A percentile compares a stretch with the other conserved stretches of the same genome.
Conservation (phyloP, 2,888 invertebrate genomes). For the Pardosa pseudoannulata region DNA sequence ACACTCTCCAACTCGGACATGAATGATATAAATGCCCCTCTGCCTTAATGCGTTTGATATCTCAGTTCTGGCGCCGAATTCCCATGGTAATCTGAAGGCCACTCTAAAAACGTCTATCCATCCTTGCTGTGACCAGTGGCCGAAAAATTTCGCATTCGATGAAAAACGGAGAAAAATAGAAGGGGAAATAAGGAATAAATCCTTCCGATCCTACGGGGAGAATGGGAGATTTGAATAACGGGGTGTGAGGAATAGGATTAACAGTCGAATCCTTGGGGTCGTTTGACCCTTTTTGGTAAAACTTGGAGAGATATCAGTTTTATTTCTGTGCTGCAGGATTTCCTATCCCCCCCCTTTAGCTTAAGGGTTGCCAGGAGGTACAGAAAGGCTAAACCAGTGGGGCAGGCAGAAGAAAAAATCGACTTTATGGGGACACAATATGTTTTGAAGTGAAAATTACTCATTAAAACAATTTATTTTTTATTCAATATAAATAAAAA, state of each 20-base stretch:
- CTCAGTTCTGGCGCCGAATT: neutral
- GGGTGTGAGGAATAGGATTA: slow-evolving; percentile 44
- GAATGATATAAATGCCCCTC: slow-evolving; percentile 26
- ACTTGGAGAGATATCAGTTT: slow-evolving; percentile 55
- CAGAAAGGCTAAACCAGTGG: no score
- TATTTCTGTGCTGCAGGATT: slow-evolving; percentile 34
- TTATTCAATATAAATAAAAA: no score
- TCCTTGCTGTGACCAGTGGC: slow-evolving; percentile 63
- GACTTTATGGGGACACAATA: no score
- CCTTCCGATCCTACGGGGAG: slow-evolving; percentile 34
- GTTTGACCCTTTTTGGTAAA: slow-evolving; percentile 59
- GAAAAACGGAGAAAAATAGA: slow-evolving; percentile 22
- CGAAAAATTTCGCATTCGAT: slow-evolving; percentile 35
- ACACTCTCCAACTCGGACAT: slow-evolving; percentile 39
- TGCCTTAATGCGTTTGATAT: neutral
- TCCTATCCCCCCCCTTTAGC: neutral
- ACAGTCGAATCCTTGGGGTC: slow-evolving; percentile 48
- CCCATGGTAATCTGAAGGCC: slow-evolving; percentile 35
- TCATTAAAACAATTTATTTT: no score
- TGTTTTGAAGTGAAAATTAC: no score
- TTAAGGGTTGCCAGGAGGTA: slow-evolving; percentile 50
- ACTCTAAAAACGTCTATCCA: slow-evolving; percentile 36
- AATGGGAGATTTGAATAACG: slow-evolving; percentile 56
- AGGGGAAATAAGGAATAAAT: slow-evolving; percentile 42
- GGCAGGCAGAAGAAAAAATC: no score